A percentile compares a stretch with the other conserved stretches of the same genome.
Evolutionary conservation across 2,797 vertebrate species (phyloP).

Genomic region (Sebastiscus albofasciatus): DNA sequence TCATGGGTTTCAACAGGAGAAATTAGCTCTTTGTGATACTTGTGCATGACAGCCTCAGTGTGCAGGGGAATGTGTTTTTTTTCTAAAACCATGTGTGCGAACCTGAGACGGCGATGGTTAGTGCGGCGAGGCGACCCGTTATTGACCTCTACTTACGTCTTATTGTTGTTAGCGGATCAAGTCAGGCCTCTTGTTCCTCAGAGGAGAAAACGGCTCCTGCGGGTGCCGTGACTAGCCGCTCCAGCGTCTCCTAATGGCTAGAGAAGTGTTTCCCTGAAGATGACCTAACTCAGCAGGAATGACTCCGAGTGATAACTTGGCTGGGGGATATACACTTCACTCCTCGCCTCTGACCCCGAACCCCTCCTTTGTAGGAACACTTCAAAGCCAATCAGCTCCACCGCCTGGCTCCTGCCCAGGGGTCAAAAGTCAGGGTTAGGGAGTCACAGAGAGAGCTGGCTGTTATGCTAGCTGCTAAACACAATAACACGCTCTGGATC

Average conservation of each 20-base stretch:
- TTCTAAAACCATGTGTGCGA: conserved; percentile 38
- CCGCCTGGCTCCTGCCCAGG: conserved; percentile 57
- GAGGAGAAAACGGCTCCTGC: conserved; percentile 54
- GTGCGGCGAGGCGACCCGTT: conserved; percentile 20
- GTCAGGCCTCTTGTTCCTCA: conserved; percentile 37
- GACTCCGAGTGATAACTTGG: conserved; percentile 60
- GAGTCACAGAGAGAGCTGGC: conserved; percentile 49
- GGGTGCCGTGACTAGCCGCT: conserved; percentile 44
- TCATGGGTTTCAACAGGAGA: not conserved
- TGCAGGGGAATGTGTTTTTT: conserved; percentile 13
- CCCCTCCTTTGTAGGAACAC: conserved; percentile 60
- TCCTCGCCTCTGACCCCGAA: conserved; percentile 71
- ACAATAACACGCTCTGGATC: conserved; percentile 15
- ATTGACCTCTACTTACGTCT: conserved; percentile 57
- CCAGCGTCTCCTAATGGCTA: conserved; percentile 41
- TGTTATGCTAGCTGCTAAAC: conserved; percentile 52
- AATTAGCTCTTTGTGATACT: not conserved
- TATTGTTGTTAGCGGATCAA: conserved; percentile 47
- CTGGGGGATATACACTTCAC: conserved; percentile 71
- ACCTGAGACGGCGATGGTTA: conserved; percentile 33
- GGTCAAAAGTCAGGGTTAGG: conserved; percentile 66
- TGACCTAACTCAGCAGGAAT: conserved; percentile 72
- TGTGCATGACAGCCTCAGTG: not conserved
- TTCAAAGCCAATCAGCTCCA: conserved; percentile 78
- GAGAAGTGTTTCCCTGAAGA: conserved; percentile 52